Base-by-base conservation (phyloP, 2,888 invertebrate species). In the Oscheius myriophilus region DNA sequence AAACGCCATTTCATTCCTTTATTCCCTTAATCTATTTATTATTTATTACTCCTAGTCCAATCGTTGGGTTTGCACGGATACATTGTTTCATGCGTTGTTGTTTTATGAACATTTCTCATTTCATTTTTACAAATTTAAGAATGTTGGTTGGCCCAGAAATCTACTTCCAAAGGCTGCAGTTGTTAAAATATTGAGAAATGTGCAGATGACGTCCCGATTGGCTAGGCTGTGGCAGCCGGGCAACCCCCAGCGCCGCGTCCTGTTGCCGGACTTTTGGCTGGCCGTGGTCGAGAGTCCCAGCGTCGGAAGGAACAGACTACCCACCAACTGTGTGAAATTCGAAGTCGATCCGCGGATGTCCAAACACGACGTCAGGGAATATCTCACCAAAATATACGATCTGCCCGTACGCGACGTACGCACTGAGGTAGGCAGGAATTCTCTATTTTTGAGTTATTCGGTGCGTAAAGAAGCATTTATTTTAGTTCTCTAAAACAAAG, bases 181-280 rank as follows among this genome's bases (percentile, higher is more conserved):
- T 18, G 43, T 59, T 46, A 25, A 33, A 45, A 18, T 14, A 16
- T 61, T 46, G 21, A n/a, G n/a, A n/a, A n/a, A n/a, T n/a, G 26
- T 16, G 7, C 25, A 43, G 21, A 85, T 85, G 85, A 76, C 82
- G 23, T 71, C 76, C 1, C 69, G 83, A 57, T 46, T 85, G 42
- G 75, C 82, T 11, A 69, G 86, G 14, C 72, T 86, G 9, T 86
- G 84, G 82, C 84, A 83, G 67, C 86, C 86, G 0, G 96, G 96
- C 16, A 93, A 93, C 87, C 96, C 97, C n/a, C 96, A 96, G 86
- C 88, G 94, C 42, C 89, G 96, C 69, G 90, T 96, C 12, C 95
- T 94, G 87, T 89, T 98, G 42, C 96, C 97, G 0, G 94, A 96
- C 87, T 97, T 97, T 88, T 97, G 95, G 94, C 91, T 98, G 92